Percentiles rank a stretch among this genome's conserved stretches.
phyloP scores from a whole-genome alignment of 2,888 invertebrate species.

The Sphaerophoria taeniata region DNA sequence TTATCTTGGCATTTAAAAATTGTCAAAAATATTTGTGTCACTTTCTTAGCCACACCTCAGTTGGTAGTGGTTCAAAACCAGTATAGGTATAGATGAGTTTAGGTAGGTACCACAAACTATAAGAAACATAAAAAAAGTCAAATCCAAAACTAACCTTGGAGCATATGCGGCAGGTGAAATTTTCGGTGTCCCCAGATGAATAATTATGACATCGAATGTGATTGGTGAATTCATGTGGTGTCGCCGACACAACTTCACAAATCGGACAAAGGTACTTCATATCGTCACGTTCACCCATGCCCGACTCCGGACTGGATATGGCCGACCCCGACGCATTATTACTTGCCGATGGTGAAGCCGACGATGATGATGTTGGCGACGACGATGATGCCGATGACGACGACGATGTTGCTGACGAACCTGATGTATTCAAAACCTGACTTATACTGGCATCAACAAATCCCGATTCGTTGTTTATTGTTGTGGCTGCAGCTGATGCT shows the following conservation, averaged over 20 bases:
- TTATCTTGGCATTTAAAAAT: not conserved
- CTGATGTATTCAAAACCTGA: slow-evolving; percentile 77
- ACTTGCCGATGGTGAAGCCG: slow-evolving; percentile 70
- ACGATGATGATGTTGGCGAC: slow-evolving; percentile 75
- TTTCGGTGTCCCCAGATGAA: slow-evolving; percentile 83
- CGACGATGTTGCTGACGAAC: slow-evolving; percentile 51
- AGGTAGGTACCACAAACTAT: not conserved
- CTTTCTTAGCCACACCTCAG: slow-evolving; percentile 65
- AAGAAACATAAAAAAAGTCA: not conserved
- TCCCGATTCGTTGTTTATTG: slow-evolving; percentile 80
- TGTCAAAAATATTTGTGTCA: slow-evolving; percentile 35
- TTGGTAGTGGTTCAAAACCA: not conserved
- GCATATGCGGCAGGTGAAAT: slow-evolving; percentile 83
- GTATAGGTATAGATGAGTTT: not conserved
- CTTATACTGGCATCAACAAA: slow-evolving; percentile 81
- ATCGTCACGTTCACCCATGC: slow-evolving; percentile 81
- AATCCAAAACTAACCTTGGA: slow-evolving; percentile 80
- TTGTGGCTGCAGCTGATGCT: slow-evolving; percentile 36
- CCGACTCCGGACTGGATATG: slow-evolving; percentile 80
- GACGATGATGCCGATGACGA: slow-evolving; percentile 67
- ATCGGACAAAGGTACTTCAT: slow-evolving; percentile 86
- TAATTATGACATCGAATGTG: slow-evolving; percentile 88
- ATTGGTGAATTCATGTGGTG: slow-evolving; percentile 87
- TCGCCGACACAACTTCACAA: slow-evolving; percentile 85
- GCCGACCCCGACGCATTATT: slow-evolving; percentile 61